These are phyloP conservation scores for Drosophila paulistorum DNA, from an alignment of 1,140 invertebrate genomes.

Conservation along the genomic window DNA sequence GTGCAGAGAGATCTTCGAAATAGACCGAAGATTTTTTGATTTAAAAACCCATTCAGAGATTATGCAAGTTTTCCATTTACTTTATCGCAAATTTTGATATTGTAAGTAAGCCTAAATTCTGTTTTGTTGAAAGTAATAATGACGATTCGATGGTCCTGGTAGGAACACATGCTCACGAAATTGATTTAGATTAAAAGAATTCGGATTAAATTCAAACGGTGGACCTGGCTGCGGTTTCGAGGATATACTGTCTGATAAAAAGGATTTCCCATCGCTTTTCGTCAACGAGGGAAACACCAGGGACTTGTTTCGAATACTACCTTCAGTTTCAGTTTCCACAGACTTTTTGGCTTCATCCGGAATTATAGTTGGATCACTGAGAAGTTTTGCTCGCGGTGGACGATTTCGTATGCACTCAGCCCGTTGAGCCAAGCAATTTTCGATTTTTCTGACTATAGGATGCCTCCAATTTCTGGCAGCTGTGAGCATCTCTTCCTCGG, in stretches of 20 bases:
- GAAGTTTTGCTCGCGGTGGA: not conserved
- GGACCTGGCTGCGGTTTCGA: not conserved
- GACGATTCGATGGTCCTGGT: constrained; percentile 43
- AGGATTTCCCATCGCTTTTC: not conserved
- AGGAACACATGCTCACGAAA: constrained; percentile 39
- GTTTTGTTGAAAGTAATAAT: constrained; percentile 37
- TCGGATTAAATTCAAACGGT: constrained; percentile 41
- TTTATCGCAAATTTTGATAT: not conserved
- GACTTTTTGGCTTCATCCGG: not conserved
- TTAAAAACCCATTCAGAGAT: constrained; percentile 40
- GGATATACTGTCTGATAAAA: too few relatives aligned
- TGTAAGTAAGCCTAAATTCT: not conserved
- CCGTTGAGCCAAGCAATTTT: not conserved
- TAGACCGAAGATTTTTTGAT: constrained; percentile 18
- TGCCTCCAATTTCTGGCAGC: constrained; percentile 19
- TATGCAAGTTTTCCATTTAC: not conserved
- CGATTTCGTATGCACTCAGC: constrained; percentile 22
- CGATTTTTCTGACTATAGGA: constrained; percentile 26
- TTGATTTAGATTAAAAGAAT: constrained; percentile 42
- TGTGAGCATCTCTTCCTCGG: constrained; percentile 19
- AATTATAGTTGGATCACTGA: not conserved
- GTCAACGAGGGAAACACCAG: not conserved
- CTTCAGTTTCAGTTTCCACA: too few relatives aligned
- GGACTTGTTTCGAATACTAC: too few relatives aligned
- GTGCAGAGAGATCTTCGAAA: constrained; percentile 32